Percentiles rank a stretch among this genome's conserved stretches.
These are phyloP conservation scores for Netelia virgata DNA, from an alignment of 2,888 invertebrate species.

Conservation along the genomic window DNA sequence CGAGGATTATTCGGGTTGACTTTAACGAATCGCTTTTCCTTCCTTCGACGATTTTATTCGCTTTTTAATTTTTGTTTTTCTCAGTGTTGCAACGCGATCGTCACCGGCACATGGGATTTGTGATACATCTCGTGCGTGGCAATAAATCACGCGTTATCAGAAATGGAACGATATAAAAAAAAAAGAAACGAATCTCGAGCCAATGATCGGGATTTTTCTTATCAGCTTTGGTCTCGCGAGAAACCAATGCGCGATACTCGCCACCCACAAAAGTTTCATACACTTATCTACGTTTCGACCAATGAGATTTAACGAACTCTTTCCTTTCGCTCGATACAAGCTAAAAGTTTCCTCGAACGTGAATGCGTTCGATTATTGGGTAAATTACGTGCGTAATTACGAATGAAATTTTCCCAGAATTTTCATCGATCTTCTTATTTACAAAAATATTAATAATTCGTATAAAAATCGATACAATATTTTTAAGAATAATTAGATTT, in stretches of 20 bases:
- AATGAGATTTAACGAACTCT: conserved; percentile 3
- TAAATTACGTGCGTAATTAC: no score
- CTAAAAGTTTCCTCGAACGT: conserved; percentile 11
- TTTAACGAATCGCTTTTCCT: conserved; percentile 38
- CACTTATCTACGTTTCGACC: conserved; percentile 33
- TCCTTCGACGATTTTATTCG: conserved; percentile 15
- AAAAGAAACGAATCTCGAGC: conserved; percentile 21
- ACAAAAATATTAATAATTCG: not conserved
- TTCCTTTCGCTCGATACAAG: not conserved
- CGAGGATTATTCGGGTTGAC: conserved; percentile 27
- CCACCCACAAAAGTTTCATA: not conserved
- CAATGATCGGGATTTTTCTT: conserved; percentile 47
- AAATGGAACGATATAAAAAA: not conserved
- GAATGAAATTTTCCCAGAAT: not conserved
- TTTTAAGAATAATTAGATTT: no score
- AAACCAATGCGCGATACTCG: conserved; percentile 41
- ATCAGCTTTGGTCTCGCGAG: conserved; percentile 39
- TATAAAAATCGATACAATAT: not conserved
- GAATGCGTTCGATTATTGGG: conserved; percentile 34
- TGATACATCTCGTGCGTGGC: conserved; percentile 37
- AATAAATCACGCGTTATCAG: conserved; percentile 55
- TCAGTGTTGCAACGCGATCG: conserved; percentile 25
- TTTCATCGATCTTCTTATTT: not conserved
- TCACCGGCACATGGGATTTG: conserved; percentile 19
- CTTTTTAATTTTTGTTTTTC: conserved; percentile 12